phyloP scores from a whole-genome alignment of 2,113 vertebrate genomes.

The Aleadryas rufinucha region DNA sequence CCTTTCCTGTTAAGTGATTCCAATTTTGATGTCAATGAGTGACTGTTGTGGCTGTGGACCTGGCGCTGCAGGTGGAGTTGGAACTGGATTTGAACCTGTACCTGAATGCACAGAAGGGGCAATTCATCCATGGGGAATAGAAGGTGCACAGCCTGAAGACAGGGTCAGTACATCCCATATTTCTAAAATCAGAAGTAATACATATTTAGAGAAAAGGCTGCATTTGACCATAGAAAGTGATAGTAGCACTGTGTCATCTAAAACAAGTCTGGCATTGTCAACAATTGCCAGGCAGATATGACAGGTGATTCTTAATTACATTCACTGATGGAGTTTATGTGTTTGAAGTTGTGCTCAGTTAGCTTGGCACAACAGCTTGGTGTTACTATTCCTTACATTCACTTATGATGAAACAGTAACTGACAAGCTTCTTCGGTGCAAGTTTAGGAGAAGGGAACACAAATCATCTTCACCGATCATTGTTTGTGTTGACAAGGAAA shows the following conservation, averaged over 20 bases:
- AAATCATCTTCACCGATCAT: not conserved
- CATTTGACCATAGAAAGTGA: not conserved
- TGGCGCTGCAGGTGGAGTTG: constrained; percentile 7
- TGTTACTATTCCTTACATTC: not conserved
- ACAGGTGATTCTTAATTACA: not conserved
- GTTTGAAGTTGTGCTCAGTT: not conserved
- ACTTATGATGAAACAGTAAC: not conserved
- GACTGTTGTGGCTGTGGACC: constrained; percentile 71
- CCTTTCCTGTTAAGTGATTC: constrained; percentile 74
- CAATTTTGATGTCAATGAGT: constrained; percentile 74
- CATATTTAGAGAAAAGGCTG: not conserved
- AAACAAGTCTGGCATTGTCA: not conserved
- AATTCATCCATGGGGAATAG: constrained; percentile 80
- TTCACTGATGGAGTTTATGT: not conserved
- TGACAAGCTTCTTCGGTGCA: not conserved
- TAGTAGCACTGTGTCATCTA: not conserved
- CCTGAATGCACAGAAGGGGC: constrained; percentile 81
- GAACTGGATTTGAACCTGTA: constrained; percentile 72
- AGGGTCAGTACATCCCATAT: constrained; percentile 70
- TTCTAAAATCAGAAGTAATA: not conserved
- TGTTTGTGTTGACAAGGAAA: not conserved
- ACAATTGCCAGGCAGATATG: not conserved
- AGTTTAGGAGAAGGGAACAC: not conserved
- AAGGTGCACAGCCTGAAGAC: constrained; percentile 83
- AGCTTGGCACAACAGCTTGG: not conserved